Evolutionary conservation across 2,888 invertebrate species (phyloP), one percentile per base, ranked within the genome.

Genomic region (Hydroisotoma schaefferi): DNA sequence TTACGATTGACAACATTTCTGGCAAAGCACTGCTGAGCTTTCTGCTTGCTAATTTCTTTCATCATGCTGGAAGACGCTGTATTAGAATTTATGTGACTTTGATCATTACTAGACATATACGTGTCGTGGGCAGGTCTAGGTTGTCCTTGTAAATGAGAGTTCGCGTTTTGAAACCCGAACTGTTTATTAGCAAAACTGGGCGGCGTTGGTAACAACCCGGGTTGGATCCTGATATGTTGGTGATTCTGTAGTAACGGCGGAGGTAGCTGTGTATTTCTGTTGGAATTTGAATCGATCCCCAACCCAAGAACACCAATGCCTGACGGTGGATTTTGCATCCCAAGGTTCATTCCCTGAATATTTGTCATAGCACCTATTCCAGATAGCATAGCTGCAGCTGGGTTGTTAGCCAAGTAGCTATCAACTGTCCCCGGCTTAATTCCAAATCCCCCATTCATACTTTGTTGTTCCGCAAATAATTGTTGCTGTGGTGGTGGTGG

Each of bases 21-120:
- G n/a, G 49, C 44, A 54, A 65, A 65, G 18, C 58, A 56, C 15
- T 65, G 60, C 37, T 61, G 58, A 6, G 65, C 65, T 18, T 61
- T 61, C 37, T 55, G 26, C 46, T 43, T 52, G 3, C 38, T 56
- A 4, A 65, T 61, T 28, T 61, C 58, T 37, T 58, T 52, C n/a
- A 55, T 10, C 33, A 25, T 46, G 23, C 20, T 46, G 46, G 46
- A 46, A 46, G 46, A 46, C 46, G 46, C 20, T 23, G 23, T 25
- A 8, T 3, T 15, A 40, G 40, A 40, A 40, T 8, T 40, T 15
- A 40, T 25, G 18, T 27, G 33, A 23, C 4, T 12, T 28, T 18
- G 5, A 33, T 29, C 52, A 33, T 12, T 29, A 20, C 6, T 6
- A 29, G 4, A 4, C n/a, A 29, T 26, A n/a, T 10, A 18, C 5